Conservation (phyloP, 2,113 vertebrate genomes). For the Trematocara marginatum region DNA sequence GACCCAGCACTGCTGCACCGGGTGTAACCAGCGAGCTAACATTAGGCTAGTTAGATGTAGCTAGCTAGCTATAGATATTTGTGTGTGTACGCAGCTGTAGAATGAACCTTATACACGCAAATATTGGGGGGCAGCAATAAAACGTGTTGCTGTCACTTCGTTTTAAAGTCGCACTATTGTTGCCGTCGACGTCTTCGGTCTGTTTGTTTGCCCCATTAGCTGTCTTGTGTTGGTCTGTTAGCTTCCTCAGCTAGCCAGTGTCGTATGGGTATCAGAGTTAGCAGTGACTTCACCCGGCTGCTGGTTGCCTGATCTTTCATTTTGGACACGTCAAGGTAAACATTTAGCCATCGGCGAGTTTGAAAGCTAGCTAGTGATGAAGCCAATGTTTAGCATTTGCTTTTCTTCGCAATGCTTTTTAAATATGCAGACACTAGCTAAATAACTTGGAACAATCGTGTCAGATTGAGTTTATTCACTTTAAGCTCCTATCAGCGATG, state of each 20-base stretch:
- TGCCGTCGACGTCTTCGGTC: background rate
- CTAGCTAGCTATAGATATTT: conserved; percentile 44
- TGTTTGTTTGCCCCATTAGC: background rate
- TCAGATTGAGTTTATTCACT: background rate
- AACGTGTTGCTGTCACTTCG: background rate
- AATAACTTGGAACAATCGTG: background rate
- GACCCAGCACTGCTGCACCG: conserved; percentile 36
- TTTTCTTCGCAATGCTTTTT: background rate
- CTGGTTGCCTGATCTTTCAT: conserved; percentile 57
- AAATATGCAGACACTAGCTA: background rate
- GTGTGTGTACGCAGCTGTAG: conserved; percentile 1
- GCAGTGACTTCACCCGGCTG: conserved; percentile 58
- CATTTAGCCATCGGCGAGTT: conserved; percentile 9
- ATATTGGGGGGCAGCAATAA: background rate
- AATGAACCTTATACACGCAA: background rate
- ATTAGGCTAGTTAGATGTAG: conserved; percentile 64
- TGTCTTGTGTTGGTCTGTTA: conserved; percentile 12
- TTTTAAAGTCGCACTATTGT: background rate
- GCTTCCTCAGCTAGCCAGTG: conserved; percentile 12
- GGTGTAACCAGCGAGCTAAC: conserved; percentile 56
- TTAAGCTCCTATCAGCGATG: background rate
- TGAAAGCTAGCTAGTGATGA: background rate
- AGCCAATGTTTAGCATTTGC: background rate
- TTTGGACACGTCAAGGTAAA: conserved; percentile 75
- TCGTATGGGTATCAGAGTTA: conserved; percentile 61